Conservation (phyloP, 2,797 vertebrate genomes). For the Xenentodon cancila region DNA sequence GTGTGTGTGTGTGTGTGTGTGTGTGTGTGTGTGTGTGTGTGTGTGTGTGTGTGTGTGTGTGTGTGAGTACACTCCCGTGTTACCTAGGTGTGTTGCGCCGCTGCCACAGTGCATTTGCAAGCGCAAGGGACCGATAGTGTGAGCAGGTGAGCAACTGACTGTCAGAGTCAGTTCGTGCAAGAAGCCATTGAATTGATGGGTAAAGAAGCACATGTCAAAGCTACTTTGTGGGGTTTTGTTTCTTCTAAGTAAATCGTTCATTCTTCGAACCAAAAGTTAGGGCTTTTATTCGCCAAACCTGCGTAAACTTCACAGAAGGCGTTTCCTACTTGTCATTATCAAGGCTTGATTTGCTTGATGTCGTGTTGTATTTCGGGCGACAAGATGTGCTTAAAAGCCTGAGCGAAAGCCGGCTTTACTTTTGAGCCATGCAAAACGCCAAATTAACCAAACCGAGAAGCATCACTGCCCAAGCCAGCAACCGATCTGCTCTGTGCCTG, state of each 20-base stretch:
- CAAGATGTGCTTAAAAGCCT: too few relatives aligned
- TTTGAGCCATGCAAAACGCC: too few relatives aligned
- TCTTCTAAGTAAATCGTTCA: conserved; percentile 2
- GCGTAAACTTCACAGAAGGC: not conserved
- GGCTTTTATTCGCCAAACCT: too few relatives aligned
- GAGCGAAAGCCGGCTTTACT: too few relatives aligned
- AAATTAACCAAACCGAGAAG: too few relatives aligned
- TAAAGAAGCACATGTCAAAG: not conserved
- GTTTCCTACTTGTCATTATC: conserved; percentile 1
- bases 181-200: conserved; percentile 1
- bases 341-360: not conserved
- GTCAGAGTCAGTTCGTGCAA: conserved; percentile 17
- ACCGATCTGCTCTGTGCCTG: too few relatives aligned
- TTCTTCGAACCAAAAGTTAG: not conserved
- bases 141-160: conserved; percentile 29
- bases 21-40: conserved; percentile 18
- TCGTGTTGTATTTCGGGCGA: not conserved
- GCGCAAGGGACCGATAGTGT: conserved; percentile 11
- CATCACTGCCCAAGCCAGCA: too few relatives aligned
- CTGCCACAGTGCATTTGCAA: conserved; percentile 31
- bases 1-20: conserved; percentile 13
- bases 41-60: conserved; percentile 19
- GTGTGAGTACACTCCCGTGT: not conserved
- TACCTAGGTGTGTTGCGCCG: conserved; percentile 4
- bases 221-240: not conserved